A percentile compares a stretch with the other conserved stretches of the same genome.
Conservation (phyloP, 2,797 vertebrate species). For the Clarias fuscus region DNA sequence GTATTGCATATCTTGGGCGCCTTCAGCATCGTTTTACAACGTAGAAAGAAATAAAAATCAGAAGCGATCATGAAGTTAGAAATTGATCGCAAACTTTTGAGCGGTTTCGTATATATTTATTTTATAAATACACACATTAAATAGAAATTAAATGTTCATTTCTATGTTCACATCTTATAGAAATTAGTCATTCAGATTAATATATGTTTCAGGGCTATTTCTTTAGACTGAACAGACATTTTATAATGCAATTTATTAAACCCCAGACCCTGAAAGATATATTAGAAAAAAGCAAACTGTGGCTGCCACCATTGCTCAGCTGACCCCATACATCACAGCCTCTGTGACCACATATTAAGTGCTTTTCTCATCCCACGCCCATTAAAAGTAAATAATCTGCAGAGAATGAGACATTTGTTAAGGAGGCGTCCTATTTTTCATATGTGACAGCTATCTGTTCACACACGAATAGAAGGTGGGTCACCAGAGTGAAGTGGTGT, state of each 20-base stretch:
- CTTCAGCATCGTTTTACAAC: too few species aligned
- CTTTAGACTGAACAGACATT: slow-evolving; percentile 38
- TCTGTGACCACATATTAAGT: slow-evolving; percentile 77
- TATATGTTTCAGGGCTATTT: slow-evolving; percentile 11
- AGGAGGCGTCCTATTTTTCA: slow-evolving; percentile 69
- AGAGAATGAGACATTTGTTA: slow-evolving; percentile 69
- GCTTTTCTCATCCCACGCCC: slow-evolving; percentile 69
- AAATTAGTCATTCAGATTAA: background rate
- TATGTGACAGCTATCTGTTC: slow-evolving; percentile 73
- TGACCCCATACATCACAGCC: slow-evolving; percentile 78
- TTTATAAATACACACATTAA: background rate
- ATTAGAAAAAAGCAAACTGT: slow-evolving; percentile 64
- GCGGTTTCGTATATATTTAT: too few species aligned
- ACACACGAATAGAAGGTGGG: slow-evolving; percentile 57
- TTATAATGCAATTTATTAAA: slow-evolving; percentile 54
- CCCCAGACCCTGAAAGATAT: slow-evolving; percentile 64
- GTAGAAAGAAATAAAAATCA: too few species aligned
- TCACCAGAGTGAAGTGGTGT: slow-evolving; percentile 46
- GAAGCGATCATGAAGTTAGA: too few species aligned
- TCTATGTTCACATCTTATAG: background rate
- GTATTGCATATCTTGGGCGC: too few species aligned
- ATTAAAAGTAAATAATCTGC: slow-evolving; percentile 81
- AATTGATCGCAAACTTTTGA: too few species aligned
- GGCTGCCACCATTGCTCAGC: slow-evolving; percentile 59
- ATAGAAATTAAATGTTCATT: background rate